Evolutionary conservation across 2,797 vertebrate species (phyloP).

Genomic region (Hippocampus kuda): DNA sequence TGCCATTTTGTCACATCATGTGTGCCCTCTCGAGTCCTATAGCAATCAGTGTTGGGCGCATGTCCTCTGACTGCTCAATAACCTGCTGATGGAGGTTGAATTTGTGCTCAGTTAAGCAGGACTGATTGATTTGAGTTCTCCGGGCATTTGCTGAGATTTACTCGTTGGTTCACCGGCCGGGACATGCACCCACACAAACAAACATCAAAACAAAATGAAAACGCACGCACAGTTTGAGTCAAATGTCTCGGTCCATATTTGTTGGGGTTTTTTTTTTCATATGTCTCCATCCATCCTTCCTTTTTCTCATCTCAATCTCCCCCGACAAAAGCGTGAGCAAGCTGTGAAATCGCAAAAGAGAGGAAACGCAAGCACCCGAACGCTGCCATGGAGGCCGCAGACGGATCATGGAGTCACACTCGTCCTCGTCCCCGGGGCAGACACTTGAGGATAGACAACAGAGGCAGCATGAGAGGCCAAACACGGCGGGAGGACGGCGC

Average conservation of each 20-base stretch:
- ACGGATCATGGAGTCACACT: conserved; percentile 34
- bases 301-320: background rate
- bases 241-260: background rate
- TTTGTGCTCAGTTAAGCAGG: conserved; percentile 36
- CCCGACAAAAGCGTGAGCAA: conserved; percentile 28
- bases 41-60: conserved; percentile 4
- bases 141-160: conserved; percentile 26
- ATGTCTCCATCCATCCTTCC: background rate
- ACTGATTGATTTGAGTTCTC: conserved; percentile 35
- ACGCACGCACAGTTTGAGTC: conserved; percentile 18
- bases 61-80: conserved; percentile 19
- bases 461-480: conserved; percentile 29
- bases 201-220: conserved; percentile 21
- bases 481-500: conserved; percentile 19
- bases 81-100: conserved; percentile 32
- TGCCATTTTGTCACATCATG: conserved; percentile 4
- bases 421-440: conserved; percentile 36
- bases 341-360: conserved; percentile 39
- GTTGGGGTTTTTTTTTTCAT: background rate
- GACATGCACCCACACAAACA: conserved; percentile 6
- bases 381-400: conserved; percentile 11
- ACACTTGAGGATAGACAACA: conserved; percentile 30
- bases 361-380: conserved; percentile 19
- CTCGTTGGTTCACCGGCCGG: conserved; percentile 8
- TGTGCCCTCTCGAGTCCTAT: background rate